phyloP scores from a whole-genome alignment of 2,113 vertebrate species.

The Orthonyx spaldingii region DNA sequence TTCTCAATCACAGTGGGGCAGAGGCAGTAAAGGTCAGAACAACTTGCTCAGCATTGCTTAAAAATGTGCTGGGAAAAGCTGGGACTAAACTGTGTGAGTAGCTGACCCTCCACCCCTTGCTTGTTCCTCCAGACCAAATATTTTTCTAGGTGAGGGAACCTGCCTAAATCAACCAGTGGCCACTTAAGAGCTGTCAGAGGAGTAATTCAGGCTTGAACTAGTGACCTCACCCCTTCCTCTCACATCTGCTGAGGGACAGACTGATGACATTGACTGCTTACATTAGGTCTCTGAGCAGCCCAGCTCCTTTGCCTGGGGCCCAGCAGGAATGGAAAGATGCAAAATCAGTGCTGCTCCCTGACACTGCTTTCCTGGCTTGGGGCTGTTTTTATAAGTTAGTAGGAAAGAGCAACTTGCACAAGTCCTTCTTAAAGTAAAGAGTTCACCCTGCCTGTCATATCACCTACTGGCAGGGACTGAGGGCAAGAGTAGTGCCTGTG shows the following conservation, averaged over 20 bases:
- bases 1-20: not conserved
- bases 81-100: not conserved
- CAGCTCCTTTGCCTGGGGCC: not conserved
- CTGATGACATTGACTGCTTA: not conserved
- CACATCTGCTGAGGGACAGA: not conserved
- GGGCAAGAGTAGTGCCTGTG: not conserved
- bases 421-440: not conserved
- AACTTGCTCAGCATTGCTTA: not conserved
- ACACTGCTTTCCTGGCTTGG: not conserved
- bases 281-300: not conserved
- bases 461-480: not conserved
- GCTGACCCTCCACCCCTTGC: not conserved
- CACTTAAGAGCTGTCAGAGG: slow-evolving; percentile 3
- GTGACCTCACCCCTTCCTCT: slow-evolving; percentile 4
- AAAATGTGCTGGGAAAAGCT: not conserved
- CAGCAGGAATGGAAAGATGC: not conserved
- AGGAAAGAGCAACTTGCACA: not conserved
- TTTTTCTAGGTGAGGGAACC: not conserved
- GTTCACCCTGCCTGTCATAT: not conserved
- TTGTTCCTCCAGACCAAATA: not conserved
- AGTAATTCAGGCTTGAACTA: not conserved
- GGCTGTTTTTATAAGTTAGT: not conserved
- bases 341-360: not conserved
- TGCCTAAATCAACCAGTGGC: not conserved
- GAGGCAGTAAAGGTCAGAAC: not conserved